Evolutionary conservation across 2,797 vertebrate species (phyloP).

Genomic region (Myotis daubentonii): DNA sequence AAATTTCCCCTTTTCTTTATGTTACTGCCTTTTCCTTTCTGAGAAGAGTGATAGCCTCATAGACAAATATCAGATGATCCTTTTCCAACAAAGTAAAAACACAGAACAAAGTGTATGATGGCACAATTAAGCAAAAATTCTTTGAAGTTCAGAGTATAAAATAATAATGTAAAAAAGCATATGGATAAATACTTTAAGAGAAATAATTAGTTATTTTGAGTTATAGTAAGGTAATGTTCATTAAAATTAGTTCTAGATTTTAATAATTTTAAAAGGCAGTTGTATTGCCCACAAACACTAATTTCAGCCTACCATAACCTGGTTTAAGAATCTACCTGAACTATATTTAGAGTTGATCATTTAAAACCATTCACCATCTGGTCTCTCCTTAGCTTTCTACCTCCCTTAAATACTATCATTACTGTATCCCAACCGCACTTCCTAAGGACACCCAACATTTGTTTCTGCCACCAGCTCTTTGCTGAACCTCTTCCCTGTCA

Average conservation of each 20-base stretch:
- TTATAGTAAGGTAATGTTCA: background rate
- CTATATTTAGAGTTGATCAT: background rate
- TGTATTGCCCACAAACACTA: background rate
- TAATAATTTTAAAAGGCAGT: background rate
- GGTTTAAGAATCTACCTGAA: background rate
- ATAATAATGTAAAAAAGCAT: background rate
- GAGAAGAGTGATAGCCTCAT: background rate
- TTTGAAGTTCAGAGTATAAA: conserved; percentile 25
- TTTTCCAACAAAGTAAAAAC: background rate
- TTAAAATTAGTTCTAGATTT: conserved; percentile 16
- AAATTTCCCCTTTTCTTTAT: background rate
- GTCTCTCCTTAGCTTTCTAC: background rate
- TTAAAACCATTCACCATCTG: conserved; percentile 26
- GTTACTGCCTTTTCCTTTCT: background rate
- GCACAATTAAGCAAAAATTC: background rate
- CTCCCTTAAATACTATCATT: background rate
- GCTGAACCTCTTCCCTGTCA: background rate
- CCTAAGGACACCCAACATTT: background rate
- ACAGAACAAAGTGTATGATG: background rate
- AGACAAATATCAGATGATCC: background rate
- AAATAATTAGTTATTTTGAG: background rate
- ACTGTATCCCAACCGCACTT: background rate
- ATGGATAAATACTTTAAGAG: background rate
- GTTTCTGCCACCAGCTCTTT: background rate
- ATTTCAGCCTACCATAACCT: background rate